phyloP scores from a whole-genome alignment of 2,113 vertebrate genomes.

The Heloderma charlesbogerti region DNA sequence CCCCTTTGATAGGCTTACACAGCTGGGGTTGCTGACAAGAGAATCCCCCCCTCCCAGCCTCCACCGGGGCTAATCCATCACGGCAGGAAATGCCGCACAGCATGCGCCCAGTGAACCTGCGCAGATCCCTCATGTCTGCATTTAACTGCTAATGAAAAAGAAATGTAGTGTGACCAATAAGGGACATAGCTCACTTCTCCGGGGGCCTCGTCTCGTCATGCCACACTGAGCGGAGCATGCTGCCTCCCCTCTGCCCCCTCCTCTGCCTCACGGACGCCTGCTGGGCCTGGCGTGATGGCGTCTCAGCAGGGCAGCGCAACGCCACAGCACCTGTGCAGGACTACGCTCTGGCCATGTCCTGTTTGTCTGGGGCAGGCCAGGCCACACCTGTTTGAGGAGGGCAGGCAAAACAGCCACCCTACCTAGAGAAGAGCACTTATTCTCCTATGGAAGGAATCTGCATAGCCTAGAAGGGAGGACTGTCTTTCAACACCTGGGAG shows the following conservation, averaged over 20 bases:
- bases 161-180: constrained; percentile 87
- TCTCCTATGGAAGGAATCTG: not conserved
- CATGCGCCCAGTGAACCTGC: constrained; percentile 75
- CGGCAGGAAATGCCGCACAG: constrained; percentile 24
- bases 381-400: not conserved
- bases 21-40: not conserved
- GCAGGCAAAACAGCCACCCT: not conserved
- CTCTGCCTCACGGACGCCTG: constrained; percentile 2
- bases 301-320: not conserved
- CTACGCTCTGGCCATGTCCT: not conserved
- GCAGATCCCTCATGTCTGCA: constrained; percentile 81
- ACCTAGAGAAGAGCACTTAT: not conserved
- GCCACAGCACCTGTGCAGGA: not conserved
- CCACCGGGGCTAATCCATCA: constrained; percentile 57
- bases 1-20: not conserved
- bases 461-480: not conserved
- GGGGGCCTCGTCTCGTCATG: constrained; percentile 61
- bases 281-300: not conserved
- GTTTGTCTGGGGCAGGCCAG: not conserved
- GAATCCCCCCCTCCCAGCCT: not conserved
- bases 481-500: not conserved
- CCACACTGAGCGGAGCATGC: constrained; percentile 42
- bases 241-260: not conserved
- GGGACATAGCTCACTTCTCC: constrained; percentile 80
- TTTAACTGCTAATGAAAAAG: constrained; percentile 88